Evolutionary conservation across 1,140 invertebrate genomes (phyloP).

Genomic region (Listronotus oregonensis): DNA sequence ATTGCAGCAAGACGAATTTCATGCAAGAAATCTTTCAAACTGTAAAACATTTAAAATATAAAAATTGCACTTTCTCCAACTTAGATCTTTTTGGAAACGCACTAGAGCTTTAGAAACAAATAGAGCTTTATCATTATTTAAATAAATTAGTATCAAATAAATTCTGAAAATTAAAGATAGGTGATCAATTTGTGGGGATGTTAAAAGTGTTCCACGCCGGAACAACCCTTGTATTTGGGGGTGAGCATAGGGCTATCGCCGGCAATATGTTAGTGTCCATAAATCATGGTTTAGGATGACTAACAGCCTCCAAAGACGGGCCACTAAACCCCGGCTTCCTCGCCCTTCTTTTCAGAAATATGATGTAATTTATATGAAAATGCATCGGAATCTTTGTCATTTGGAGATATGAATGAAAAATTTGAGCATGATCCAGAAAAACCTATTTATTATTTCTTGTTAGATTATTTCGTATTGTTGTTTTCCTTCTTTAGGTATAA

Average conservation of each 20-base stretch:
- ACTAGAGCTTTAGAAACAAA: too few relatives aligned
- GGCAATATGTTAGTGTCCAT: constrained; percentile 57
- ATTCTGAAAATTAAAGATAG: constrained; percentile 25
- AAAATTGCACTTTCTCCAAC: too few relatives aligned
- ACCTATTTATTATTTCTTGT: too few relatives aligned
- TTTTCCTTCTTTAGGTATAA: too few relatives aligned
- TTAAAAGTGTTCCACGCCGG: constrained; percentile 18
- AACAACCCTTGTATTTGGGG: constrained; percentile 35
- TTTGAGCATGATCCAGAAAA: constrained; percentile 45
- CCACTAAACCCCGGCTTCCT: constrained; percentile 43
- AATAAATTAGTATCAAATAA: constrained; percentile 2
- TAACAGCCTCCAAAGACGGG: constrained; percentile 55
- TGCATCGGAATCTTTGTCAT: constrained; percentile 69
- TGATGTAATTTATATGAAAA: constrained; percentile 72
- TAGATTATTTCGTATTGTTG: too few relatives aligned
- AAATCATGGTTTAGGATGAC: constrained; percentile 58
- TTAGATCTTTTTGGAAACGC: too few relatives aligned
- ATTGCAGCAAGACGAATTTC: too few relatives aligned
- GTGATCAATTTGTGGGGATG: constrained; percentile 33
- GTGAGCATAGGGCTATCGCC: constrained; percentile 38
- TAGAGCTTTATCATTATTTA: too few relatives aligned
- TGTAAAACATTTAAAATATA: too few relatives aligned
- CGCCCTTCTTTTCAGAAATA: constrained; percentile 64
- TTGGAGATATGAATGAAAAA: constrained; percentile 68
- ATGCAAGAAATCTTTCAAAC: too few relatives aligned